phyloP scores from a whole-genome alignment of 2,888 invertebrate species.

The Apodemia mormo region DNA sequence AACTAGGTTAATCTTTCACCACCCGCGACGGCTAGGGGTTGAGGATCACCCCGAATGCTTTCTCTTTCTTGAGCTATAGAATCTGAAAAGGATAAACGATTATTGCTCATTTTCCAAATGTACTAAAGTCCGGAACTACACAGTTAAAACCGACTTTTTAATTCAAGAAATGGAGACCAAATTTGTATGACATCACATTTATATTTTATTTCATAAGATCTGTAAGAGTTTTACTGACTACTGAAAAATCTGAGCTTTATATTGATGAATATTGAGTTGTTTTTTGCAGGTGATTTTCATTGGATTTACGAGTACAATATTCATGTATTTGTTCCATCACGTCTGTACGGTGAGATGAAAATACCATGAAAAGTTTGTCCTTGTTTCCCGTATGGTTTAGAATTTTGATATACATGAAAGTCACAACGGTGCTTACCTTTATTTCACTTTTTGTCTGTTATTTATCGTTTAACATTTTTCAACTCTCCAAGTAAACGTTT shows the following conservation, averaged over 20 bases:
- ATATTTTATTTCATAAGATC: constrained; percentile 68
- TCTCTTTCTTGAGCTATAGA: constrained; percentile 59
- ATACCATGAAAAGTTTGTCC: constrained; percentile 71
- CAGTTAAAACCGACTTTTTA: constrained; percentile 22
- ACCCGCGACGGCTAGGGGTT: constrained; percentile 67
- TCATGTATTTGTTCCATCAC: constrained; percentile 78
- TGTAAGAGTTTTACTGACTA: constrained; percentile 63
- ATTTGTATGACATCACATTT: constrained; percentile 43
- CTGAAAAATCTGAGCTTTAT: constrained; percentile 65
- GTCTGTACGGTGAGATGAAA: constrained; percentile 72
- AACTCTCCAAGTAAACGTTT: constrained; percentile 17
- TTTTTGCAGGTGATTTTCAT: constrained; percentile 55
- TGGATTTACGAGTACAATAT: constrained; percentile 75
- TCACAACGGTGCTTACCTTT: constrained; percentile 46
- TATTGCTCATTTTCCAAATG: constrained; percentile 50
- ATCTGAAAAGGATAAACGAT: constrained; percentile 63
- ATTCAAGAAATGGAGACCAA: constrained; percentile 37
- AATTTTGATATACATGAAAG: constrained; percentile 62
- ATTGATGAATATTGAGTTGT: constrained; percentile 52
- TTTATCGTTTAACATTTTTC: constrained; percentile 25
- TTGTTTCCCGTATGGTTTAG: constrained; percentile 57
- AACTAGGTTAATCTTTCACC: constrained; percentile 82
- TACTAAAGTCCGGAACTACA: constrained; percentile 37
- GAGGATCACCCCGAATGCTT: constrained; percentile 63
- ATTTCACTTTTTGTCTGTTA: constrained; percentile 29